Evolutionary conservation across 2,797 vertebrate genomes (phyloP), one percentile per base, ranked within the genome.

Genomic region (Sebastes oblongus): DNA sequence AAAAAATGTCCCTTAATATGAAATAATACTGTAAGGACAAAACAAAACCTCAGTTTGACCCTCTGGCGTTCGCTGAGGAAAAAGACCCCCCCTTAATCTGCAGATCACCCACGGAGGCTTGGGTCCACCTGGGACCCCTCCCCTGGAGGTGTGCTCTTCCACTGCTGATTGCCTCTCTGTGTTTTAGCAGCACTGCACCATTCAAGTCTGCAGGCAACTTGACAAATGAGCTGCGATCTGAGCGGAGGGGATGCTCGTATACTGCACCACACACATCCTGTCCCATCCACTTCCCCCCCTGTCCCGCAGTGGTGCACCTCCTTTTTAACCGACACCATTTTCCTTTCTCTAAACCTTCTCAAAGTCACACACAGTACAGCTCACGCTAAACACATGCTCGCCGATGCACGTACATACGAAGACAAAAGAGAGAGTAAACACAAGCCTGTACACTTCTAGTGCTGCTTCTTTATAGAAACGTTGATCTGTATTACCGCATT

Each of bases 131-230:
- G 93, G 85, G 87, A 91, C 89, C 80, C 92, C 79, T 89, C 91
- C 88, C 84, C 22, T 42, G 86, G 89, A 93, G 92, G 91, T 93
- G 92, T 82, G 83, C 80, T 71, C 85, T 84, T 91, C 84, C 91
- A 84, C 85, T 88, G 91, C 92, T 89, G 92, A 94, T 94, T 92
- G 88, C 89, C 82, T 90, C 83, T 80, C 86, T 81, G 90, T 92
- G 89, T 92, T 92, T 93, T 91, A 96, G 92, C 94, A 96, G 95
- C 95, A 96, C 95, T 96, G 96, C 96, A 95, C 93, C 95, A 96
- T 91, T 95, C 93, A 95, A 93, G 93, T 95, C 95, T 95, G 95
- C 94, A 94, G 95, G 93, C 94, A 91, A 90, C 94, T 93, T 96
- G 95, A 95, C 93, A 94, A 96, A 96, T 92, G 95, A 95, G 93